These are phyloP conservation scores for Acheta domesticus DNA, from an alignment of 2,888 invertebrate species.

Conservation along the genomic window DNA sequence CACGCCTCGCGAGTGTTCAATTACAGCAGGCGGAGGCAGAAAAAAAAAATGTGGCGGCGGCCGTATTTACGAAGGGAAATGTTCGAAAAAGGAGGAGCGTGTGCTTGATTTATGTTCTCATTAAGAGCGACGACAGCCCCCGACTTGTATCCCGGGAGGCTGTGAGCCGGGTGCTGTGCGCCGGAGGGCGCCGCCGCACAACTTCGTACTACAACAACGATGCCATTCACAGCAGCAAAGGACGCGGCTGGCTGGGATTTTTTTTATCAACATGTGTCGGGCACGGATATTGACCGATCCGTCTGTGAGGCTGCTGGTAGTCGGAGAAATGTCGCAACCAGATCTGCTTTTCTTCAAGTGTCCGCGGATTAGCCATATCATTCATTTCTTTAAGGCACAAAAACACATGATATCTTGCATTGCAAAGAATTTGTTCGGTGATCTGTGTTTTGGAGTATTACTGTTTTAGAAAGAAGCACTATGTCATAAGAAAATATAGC, in stretches of 20 bases:
- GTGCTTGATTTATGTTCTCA: background rate
- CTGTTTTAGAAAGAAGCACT: too few species aligned
- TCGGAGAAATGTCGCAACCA: too few species aligned
- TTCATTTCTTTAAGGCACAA: too few species aligned
- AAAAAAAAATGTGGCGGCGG: background rate
- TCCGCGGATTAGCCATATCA: too few species aligned
- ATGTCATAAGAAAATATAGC: too few species aligned
- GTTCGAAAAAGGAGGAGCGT: conserved; percentile 5
- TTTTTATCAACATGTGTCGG: background rate
- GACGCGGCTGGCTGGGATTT: background rate
- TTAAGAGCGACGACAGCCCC: conserved; percentile 18
- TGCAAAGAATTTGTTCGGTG: too few species aligned
- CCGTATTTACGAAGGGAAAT: background rate
- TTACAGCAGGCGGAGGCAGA: background rate
- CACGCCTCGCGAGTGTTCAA: background rate
- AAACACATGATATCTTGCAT: too few species aligned
- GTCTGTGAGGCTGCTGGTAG: too few species aligned
- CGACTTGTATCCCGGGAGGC: background rate
- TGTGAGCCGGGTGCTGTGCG: background rate
- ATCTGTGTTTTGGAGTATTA: too few species aligned
- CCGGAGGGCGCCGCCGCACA: background rate
- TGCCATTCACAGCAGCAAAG: background rate
- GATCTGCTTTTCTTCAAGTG: too few species aligned
- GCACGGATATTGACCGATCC: too few species aligned
- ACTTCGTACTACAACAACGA: background rate